Evolutionary conservation across 1,140 invertebrate genomes (phyloP), one percentile per base, ranked within the genome.

Genomic region (Drosophila ficusphila): DNA sequence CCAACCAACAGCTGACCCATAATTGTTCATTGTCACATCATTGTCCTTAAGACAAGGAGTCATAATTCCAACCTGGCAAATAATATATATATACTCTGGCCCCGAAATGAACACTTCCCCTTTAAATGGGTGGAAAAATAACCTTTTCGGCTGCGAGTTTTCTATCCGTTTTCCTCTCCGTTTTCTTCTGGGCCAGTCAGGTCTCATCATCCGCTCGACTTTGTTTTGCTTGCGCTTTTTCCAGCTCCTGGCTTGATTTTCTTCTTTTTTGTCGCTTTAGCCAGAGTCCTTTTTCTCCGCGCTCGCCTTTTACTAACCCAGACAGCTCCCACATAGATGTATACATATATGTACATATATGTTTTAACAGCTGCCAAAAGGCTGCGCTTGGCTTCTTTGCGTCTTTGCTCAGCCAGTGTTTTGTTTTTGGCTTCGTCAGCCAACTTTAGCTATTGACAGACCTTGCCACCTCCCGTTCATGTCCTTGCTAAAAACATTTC

Each of bases 381-480:
- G 51, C 64, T 70, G 56, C 34, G 54, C 61, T 56, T 51, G 51
- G 56, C 56, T 51, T 57, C 51, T 11, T 64, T 39, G 7, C 34
- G 39, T 36, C 34, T 16, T 16, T 12, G 14, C 21, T 19, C 41
- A 14, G 41, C 46, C 27, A 42, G 36, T 47, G 25, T 62, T 69
- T 46, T 69, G 52, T 58, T 76, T 70, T 71, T 76, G 47, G 53
- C 53, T 57, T 78, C 54, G 72, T 76, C 42, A 46, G 23, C 42
- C 42, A 46, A 46, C 42, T 46, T 41, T 46, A 9, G 42, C 42
- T 27, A 46, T 46, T 46, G 42, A 46, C 42, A 46, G 42, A 46
- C 42, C 42, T 27, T 46, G 42, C 42, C 42, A 46, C 42, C 42
- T 46, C 42, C 7, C 23, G 42, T 46, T 16, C 42, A 46, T 46